A percentile compares a stretch with the other conserved stretches of the same genome.
Conservation (phyloP, 2,888 invertebrate genomes). For the Tetanocera ferruginea region DNA sequence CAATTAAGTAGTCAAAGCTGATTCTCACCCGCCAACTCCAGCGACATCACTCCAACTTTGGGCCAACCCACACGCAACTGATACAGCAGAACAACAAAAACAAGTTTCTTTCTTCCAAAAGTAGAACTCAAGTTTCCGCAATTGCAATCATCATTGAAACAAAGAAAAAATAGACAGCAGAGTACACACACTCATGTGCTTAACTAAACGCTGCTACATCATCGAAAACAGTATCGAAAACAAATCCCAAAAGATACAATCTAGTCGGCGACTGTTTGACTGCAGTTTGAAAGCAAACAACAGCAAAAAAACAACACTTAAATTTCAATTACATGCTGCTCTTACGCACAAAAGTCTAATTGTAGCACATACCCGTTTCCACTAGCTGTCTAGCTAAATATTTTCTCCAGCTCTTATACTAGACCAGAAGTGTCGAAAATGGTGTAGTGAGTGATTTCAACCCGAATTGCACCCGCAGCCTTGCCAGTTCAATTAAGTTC, state of each 20-base stretch:
- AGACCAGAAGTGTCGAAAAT: too few relatives aligned
- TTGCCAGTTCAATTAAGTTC: too few relatives aligned
- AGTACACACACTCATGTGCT: not conserved
- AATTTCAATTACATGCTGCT: not conserved
- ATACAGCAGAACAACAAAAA: not conserved
- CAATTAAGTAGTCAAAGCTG: not conserved
- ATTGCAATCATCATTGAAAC: not conserved
- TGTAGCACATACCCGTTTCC: not conserved
- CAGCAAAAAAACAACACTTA: not conserved
- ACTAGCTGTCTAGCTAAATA: too few relatives aligned
- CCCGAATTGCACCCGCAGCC: too few relatives aligned
- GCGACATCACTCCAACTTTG: not conserved
- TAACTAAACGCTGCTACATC: not conserved
- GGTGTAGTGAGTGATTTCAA: too few relatives aligned
- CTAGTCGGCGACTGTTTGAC: not conserved
- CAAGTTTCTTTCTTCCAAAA: not conserved
- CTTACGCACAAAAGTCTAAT: not conserved
- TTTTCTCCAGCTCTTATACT: too few relatives aligned
- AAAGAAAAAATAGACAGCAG: not conserved
- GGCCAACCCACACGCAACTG: slow-evolving; percentile 7
- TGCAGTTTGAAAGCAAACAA: not conserved
- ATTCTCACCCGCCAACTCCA: not conserved
- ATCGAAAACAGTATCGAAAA: not conserved
- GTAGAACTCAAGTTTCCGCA: slow-evolving; percentile 25
- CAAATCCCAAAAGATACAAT: not conserved